These are phyloP conservation scores for Gibbula magus DNA, from an alignment of 2,888 invertebrate species.

Conservation along the genomic window DNA sequence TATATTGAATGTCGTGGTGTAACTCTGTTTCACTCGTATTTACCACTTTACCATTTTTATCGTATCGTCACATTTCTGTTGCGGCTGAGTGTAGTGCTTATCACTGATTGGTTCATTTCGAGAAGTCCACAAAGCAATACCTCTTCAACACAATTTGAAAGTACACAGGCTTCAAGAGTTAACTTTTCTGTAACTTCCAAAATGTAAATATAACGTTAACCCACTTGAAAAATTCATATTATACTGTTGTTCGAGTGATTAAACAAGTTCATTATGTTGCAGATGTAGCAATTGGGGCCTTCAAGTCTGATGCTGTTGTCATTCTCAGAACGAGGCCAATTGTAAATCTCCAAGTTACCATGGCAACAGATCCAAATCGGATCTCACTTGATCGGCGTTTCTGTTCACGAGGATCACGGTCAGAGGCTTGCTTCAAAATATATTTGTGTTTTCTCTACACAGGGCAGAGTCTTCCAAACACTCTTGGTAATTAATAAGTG, in stretches of 20 bases:
- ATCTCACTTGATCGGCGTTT: neutral
- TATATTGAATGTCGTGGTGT: too few relatives aligned
- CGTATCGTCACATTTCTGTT: too few relatives aligned
- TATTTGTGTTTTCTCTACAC: neutral
- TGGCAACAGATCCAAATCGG: neutral
- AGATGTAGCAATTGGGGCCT: constrained; percentile 12
- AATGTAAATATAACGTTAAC: too few relatives aligned
- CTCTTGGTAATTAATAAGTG: too few relatives aligned
- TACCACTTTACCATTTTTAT: too few relatives aligned
- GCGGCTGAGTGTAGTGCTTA: too few relatives aligned
- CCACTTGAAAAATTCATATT: neutral
- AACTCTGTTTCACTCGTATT: too few relatives aligned
- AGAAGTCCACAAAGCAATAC: too few relatives aligned
- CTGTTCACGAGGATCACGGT: neutral
- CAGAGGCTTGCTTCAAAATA: neutral
- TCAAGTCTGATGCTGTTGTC: neutral
- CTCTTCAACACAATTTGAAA: too few relatives aligned
- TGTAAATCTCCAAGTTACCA: neutral
- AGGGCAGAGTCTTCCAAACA: neutral
- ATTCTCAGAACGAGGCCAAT: neutral
- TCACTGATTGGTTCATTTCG: too few relatives aligned
- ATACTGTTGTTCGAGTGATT: neutral
- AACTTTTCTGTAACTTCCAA: too few relatives aligned
- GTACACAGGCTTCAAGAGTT: too few relatives aligned
- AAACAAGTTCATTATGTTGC: neutral